Evolutionary conservation across 2,888 invertebrate species (phyloP).

Genomic region (Petrolisthes cinctipes): DNA sequence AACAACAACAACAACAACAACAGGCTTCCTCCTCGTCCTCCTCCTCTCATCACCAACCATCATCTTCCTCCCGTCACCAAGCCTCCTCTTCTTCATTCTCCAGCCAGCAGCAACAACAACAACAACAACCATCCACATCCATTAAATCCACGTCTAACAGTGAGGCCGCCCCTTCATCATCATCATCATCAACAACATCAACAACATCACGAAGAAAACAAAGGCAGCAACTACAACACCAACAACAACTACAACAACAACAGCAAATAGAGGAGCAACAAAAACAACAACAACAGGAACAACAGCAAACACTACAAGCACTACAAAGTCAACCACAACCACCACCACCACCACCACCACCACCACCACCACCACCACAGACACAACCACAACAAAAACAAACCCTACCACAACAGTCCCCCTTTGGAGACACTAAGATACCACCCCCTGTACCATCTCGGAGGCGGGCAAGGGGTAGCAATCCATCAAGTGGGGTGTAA

Average conservation of each 20-base stretch:
- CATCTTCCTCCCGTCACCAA: not conserved
- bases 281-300: not conserved
- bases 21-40: not conserved
- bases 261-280: not conserved
- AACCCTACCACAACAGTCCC: not conserved
- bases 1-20: not conserved
- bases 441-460: slow-evolving; percentile 26
- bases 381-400: not conserved
- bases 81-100: not conserved
- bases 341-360: not conserved
- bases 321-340: not conserved
- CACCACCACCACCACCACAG: not conserved
- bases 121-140: not conserved
- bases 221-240: not conserved
- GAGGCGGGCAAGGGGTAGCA: not conserved
- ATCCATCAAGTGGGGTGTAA: not conserved
- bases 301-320: slow-evolving; percentile 8
- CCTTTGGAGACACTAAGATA: slow-evolving; percentile 27
- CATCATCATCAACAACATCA: not conserved
- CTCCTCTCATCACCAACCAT: not conserved
- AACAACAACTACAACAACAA: not conserved
- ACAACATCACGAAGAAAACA: not conserved
- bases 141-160: no score
- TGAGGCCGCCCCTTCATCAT: not conserved
- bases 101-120: not conserved